Base-by-base conservation (phyloP, 2,797 vertebrate species). In the Prunella strophiata region DNA sequence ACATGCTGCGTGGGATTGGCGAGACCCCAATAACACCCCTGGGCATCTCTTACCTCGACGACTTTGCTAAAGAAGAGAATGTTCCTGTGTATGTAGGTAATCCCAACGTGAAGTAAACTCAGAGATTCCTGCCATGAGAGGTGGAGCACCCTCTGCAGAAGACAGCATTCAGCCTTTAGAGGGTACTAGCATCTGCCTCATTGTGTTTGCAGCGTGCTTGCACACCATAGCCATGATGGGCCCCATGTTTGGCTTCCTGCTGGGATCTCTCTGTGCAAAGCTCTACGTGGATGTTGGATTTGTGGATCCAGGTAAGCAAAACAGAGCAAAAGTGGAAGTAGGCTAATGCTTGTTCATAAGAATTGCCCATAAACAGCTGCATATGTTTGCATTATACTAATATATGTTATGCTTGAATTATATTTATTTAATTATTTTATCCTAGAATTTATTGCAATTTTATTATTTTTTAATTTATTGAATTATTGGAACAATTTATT, bases 11-110 rank as follows among this genome's bases (percentile, higher is more conserved):
- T 78, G 99, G 99, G 32, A 98, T 99, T n/a, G 99, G 99, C 73
- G 99, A 99, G 95, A 99, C 99, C 18, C 99, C 99, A 2, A 97
- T 99, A 94, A 98, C 98, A 21, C 99, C 99, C 5, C 89, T 99
- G 84, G 99, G 99, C 52, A 98, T 99, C 96, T 99, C 99, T 32
- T 99, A 99, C 48, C 98, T 99, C 25, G 99, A 99, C 66, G 99
- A 99, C 91, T 99, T 98, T 92, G 98, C 99, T 19, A 98, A 97
- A 97, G 97, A 98, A 26, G 98, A 99, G 95, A 99, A 99, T 91
- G 98, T 98, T 18, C 98, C 99, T 23, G 98, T 99, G 88, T 99
- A 99, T n/a, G 98, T 99, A 29, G 99, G 99, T 99, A 97, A 98
- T 94, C 82, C 91, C 94, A 81, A n/a, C 40, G 34, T 8, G 7